Percentiles rank a stretch among this genome's conserved stretches.
phyloP scores from a whole-genome alignment of 2,888 invertebrate species.

The Drosophila neonasuta region DNA sequence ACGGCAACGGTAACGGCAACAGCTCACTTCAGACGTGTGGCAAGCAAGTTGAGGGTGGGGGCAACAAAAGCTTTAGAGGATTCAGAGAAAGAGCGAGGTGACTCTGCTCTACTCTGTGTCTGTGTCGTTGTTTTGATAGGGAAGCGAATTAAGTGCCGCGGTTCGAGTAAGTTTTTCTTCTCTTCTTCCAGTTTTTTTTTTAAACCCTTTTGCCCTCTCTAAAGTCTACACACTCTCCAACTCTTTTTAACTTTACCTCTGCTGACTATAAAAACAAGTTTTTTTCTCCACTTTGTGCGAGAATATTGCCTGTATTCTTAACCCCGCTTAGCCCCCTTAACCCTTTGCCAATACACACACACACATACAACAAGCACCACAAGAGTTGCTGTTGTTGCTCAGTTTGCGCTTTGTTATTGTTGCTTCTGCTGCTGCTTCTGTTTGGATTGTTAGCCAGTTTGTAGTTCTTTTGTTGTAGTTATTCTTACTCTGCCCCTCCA shows the following conservation, averaged over 20 bases:
- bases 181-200: slow-evolving; percentile 22
- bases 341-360: background rate
- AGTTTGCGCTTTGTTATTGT: slow-evolving; percentile 55
- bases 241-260: background rate
- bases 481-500: background rate
- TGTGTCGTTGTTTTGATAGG: slow-evolving; percentile 66
- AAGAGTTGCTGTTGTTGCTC: slow-evolving; percentile 36
- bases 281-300: slow-evolving; percentile 29
- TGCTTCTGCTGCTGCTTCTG: slow-evolving; percentile 29
- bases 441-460: slow-evolving; percentile 58
- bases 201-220: slow-evolving; percentile 21
- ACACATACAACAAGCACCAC: background rate
- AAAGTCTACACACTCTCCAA: background rate
- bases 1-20: slow-evolving; percentile 16
- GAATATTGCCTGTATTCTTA: slow-evolving; percentile 31
- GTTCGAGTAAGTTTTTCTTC: slow-evolving; percentile 47
- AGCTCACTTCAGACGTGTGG: slow-evolving; percentile 29
- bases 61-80: background rate
- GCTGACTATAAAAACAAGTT: slow-evolving; percentile 31
- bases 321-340: slow-evolving; percentile 26
- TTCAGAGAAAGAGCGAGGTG: background rate
- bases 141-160: slow-evolving; percentile 73
- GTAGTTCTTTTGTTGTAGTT: slow-evolving; percentile 44
- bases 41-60: slow-evolving; percentile 4
- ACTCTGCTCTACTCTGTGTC: slow-evolving; percentile 3